These are phyloP conservation scores for Mus minutoides DNA, from an alignment of 2,797 vertebrate genomes.

Conservation along the genomic window DNA sequence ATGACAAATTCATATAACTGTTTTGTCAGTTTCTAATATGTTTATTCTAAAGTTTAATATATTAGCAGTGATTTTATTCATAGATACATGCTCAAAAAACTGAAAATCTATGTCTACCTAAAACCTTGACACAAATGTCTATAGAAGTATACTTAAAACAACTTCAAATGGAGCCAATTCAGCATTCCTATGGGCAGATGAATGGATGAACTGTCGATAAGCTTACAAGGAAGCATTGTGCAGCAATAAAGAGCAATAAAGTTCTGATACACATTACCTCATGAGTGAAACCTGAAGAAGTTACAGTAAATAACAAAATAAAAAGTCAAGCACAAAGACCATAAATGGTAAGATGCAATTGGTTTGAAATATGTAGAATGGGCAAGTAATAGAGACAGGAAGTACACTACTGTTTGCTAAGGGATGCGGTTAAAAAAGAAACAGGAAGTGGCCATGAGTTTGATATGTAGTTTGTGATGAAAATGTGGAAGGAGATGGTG, in stretches of 20 bases:
- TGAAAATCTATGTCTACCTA: slow-evolving; percentile 36
- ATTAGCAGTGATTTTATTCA: slow-evolving; percentile 18
- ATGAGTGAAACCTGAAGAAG: not conserved
- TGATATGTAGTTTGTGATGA: not conserved
- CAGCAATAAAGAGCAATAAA: slow-evolving; percentile 44
- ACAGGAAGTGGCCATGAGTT: not conserved
- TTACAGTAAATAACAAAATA: not conserved
- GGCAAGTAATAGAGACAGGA: slow-evolving; percentile 27
- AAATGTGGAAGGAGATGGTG: not conserved
- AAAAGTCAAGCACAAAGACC: not conserved
- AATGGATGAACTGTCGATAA: not conserved
- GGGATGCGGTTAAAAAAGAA: not conserved
- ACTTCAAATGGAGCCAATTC: not conserved
- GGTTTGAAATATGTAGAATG: not conserved
- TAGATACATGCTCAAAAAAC: not conserved
- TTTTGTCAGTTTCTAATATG: slow-evolving; percentile 56
- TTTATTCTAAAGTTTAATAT: slow-evolving; percentile 52
- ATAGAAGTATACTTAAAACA: not conserved
- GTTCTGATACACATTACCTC: not conserved
- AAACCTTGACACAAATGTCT: slow-evolving; percentile 21
- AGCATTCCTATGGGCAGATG: not conserved
- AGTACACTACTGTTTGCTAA: not conserved
- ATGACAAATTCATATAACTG: slow-evolving; percentile 26
- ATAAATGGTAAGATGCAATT: not conserved
- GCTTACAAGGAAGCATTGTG: slow-evolving; percentile 28